phyloP scores from a whole-genome alignment of 2,888 invertebrate genomes.

The Gymnoscelis rufifasciata region DNA sequence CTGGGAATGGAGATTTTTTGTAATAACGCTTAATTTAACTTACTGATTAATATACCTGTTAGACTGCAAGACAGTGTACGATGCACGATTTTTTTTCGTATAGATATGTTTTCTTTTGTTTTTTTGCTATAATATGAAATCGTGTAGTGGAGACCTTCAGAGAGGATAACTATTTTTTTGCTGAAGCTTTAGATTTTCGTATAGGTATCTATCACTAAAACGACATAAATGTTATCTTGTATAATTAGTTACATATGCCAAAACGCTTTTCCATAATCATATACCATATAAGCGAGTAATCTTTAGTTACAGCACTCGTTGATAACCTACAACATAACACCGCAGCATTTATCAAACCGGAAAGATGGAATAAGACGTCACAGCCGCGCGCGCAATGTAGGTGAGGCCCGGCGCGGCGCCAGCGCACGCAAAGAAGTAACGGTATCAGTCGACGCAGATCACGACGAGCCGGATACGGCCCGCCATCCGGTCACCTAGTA shows the following conservation, averaged over 20 bases:
- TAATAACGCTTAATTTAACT: no score
- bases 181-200: no score
- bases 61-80: no score
- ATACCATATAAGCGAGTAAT: neutral
- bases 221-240: no score
- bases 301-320: neutral
- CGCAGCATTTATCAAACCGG: slow-evolving; percentile 1
- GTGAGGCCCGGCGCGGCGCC: slow-evolving; percentile 15
- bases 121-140: no score
- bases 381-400: slow-evolving; percentile 15
- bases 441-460: slow-evolving; percentile 26
- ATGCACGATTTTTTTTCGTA: no score
- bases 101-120: no score
- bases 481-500: slow-evolving; percentile 26
- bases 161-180: no score
- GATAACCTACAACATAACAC: neutral
- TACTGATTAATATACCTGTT: no score
- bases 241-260: no score
- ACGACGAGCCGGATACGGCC: slow-evolving; percentile 26
- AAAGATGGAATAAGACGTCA: slow-evolving; percentile 19
- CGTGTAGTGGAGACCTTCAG: no score
- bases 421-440: slow-evolving; percentile 30
- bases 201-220: no score
- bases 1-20: slow-evolving; percentile 1
- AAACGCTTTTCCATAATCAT: neutral